These are phyloP conservation scores for Chaetophractus vellerosus DNA, from an alignment of 2,797 vertebrate genomes.

Conservation along the genomic window DNA sequence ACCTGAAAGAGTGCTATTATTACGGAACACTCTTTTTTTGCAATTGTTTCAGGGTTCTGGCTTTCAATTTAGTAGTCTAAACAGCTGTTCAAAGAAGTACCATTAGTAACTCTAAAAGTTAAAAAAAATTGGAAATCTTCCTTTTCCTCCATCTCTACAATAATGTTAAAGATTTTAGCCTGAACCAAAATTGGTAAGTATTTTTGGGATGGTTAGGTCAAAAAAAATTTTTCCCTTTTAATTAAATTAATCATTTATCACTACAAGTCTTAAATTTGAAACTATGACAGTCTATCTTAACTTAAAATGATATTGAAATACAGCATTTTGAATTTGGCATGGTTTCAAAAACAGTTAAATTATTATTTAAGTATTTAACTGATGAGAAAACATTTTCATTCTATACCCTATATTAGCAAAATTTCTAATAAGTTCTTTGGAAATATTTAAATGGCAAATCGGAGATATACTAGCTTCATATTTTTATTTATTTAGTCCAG, in stretches of 20 bases:
- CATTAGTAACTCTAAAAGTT: not conserved
- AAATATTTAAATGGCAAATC: constrained; percentile 42
- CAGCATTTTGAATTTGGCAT: constrained; percentile 46
- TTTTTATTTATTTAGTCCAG: constrained; percentile 28
- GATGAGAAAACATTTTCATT: constrained; percentile 63
- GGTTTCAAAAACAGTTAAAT: constrained; percentile 31
- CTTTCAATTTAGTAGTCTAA: not conserved
- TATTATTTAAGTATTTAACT: constrained; percentile 15
- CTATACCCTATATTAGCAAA: constrained; percentile 7
- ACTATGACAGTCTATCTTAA: constrained; percentile 20
- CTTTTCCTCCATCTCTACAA: not conserved
- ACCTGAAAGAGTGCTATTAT: constrained; percentile 5
- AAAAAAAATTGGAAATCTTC: not conserved
- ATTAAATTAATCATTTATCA: constrained; percentile 42
- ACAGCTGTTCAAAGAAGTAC: constrained; percentile 36
- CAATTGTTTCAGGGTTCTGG: constrained; percentile 13
- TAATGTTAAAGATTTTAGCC: not conserved
- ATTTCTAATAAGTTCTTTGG: constrained; percentile 56
- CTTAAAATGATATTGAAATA: constrained; percentile 43
- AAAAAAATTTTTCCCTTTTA: not conserved
- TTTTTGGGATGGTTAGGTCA: not conserved
- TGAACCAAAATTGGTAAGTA: not conserved
- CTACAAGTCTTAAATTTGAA: constrained; percentile 57
- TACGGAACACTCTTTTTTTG: constrained; percentile 53
- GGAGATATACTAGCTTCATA: constrained; percentile 37